Percentiles rank a stretch among this genome's conserved stretches.
phyloP scores from a whole-genome alignment of 2,113 vertebrate species.

The Vimba vimba region DNA sequence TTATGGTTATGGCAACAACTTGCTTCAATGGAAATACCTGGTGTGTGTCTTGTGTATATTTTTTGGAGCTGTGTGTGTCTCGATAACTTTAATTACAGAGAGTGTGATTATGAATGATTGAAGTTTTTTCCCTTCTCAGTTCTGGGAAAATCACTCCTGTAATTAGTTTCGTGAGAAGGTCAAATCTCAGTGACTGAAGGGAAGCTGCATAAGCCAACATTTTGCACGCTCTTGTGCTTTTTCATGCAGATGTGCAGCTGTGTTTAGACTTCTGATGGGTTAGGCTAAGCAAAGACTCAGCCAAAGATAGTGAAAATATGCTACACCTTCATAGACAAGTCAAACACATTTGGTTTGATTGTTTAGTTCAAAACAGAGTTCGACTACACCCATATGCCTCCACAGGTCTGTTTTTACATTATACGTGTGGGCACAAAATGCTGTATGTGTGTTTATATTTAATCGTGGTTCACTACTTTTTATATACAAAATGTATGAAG shows the following conservation, averaged over 20 bases:
- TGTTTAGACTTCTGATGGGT: constrained; percentile 2
- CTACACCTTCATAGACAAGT: not conserved
- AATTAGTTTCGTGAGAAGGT: constrained; percentile 13
- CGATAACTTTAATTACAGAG: constrained; percentile 42
- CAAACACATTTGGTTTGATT: not conserved
- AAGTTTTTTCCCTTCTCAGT: not conserved
- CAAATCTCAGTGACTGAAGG: not conserved
- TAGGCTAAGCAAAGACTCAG: not conserved
- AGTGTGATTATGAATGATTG: constrained; percentile 31
- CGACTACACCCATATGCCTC: not conserved
- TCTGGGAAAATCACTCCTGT: constrained; percentile 24
- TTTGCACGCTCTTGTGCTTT: constrained; percentile 7
- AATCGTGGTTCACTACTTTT: not conserved
- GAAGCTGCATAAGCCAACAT: not conserved
- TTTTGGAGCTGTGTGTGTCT: not conserved
- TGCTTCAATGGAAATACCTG: not conserved
- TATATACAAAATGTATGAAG: not conserved
- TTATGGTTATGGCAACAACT: not conserved
- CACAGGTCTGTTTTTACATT: not conserved
- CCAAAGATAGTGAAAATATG: not conserved
- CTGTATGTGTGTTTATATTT: not conserved
- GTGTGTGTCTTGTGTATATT: not conserved
- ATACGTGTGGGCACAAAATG: not conserved
- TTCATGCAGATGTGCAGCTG: constrained; percentile 12
- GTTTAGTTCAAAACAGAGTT: not conserved